phyloP scores from a whole-genome alignment of 2,797 vertebrate species.

The Acanthiza pusilla region DNA sequence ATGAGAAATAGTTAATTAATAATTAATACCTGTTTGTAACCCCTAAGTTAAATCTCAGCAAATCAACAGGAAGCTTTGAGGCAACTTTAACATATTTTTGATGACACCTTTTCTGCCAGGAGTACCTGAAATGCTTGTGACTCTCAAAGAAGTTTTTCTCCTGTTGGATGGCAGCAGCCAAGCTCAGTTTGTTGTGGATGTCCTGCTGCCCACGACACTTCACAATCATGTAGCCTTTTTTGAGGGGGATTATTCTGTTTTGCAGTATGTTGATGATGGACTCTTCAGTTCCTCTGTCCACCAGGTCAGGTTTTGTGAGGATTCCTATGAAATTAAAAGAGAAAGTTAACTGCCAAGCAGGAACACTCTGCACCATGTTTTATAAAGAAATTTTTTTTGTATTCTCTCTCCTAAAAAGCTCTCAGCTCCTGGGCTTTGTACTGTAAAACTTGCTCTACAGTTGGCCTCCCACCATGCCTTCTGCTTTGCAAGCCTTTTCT shows the following conservation, averaged over 20 bases:
- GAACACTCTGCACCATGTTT: fast-evolving
- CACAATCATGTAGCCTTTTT: constrained; percentile 91
- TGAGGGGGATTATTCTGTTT: constrained; percentile 79
- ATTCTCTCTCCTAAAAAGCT: background rate
- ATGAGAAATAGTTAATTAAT: background rate
- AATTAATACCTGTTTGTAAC: background rate
- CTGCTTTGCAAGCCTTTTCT: background rate
- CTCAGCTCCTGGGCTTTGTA: background rate
- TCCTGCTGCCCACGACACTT: constrained; percentile 89
- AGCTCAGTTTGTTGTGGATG: constrained; percentile 74
- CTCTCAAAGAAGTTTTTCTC: constrained; percentile 82
- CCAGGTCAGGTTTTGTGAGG: constrained; percentile 89
- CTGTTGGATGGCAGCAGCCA: constrained; percentile 73
- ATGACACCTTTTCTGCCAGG: background rate
- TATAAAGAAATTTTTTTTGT: background rate
- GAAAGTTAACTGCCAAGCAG: background rate
- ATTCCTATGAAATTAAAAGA: constrained; percentile 74
- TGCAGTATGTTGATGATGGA: constrained; percentile 73
- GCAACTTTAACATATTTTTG: background rate
- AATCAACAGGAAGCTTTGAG: background rate
- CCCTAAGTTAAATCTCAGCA: background rate
- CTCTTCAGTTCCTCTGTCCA: constrained; percentile 85
- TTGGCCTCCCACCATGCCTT: background rate
- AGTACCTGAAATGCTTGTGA: constrained; percentile 78
- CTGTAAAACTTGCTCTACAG: background rate